Base-by-base conservation (phyloP, 37 sponge, comb jelly and placozoan genomes). In the Hexactinellida sp. region DNA sequence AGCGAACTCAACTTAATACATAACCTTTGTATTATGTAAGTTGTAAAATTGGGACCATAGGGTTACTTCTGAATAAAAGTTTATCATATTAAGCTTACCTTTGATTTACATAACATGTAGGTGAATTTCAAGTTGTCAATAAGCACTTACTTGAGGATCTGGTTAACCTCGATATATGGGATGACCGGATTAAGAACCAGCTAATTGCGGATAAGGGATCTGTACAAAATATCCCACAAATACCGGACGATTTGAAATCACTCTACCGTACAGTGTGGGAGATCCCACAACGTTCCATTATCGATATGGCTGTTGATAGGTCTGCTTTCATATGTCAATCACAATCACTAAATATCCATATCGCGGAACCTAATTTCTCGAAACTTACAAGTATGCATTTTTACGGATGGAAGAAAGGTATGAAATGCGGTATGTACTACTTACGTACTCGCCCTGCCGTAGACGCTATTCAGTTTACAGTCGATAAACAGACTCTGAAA, bases 381-480 rank as follows among this genome's bases (percentile, higher is more conserved):
- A 98, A 98, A 41, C 88, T 98, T 36, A 98, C 99, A 55, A 93
- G 94, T 86, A 98, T 98, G 99, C 99, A 98, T 84, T 98, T 98
- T 87, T 94, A 98, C 84, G 99, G 92, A 24, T 98, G 99, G 99
- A 95, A 95, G 82, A 94, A 94, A 94, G 99, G 99, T 34, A 85
- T 98, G 47, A 98, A 98, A 89, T 95, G 96, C 1, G 99, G 99
- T 0, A 98, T 98, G 99, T 98, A 98, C 88, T 98, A 98, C 36
- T 87, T 98, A 30, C 91, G 99, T 30, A 93, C 96, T 13, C 82
- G 89, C 16, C 91, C 99, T 23, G 99, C 99, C 35, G 99, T 93
- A 35, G 88, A 91, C 85, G 96, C 99, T 47, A 98, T 98, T 52
- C 99, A 98, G 90, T 98, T 98, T 90, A 98, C 99, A 19, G 92